phyloP scores from a whole-genome alignment of 2,113 vertebrate genomes.

The Rhegmatorhina hoffmannsi region DNA sequence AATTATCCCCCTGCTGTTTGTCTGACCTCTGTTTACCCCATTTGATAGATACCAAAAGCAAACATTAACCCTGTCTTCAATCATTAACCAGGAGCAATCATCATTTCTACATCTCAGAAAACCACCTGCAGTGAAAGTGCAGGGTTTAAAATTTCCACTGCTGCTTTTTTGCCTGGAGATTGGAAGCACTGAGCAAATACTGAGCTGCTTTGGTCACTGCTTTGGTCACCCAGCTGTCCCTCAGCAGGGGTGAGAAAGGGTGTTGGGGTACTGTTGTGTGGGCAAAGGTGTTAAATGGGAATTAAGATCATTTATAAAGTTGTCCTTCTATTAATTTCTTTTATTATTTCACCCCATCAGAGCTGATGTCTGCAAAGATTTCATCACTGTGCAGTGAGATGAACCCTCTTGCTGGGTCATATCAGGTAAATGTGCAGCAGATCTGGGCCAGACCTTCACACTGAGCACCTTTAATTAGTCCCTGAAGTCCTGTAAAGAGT shows the following conservation, averaged over 20 bases:
- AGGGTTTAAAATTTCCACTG: conserved; percentile 48
- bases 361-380: background rate
- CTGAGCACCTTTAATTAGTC: background rate
- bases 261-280: background rate
- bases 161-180: background rate
- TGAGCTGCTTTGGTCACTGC: background rate
- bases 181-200: background rate
- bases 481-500: background rate
- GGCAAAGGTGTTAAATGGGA: background rate
- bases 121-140: conserved; percentile 43
- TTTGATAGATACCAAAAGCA: conserved; percentile 39
- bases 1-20: background rate
- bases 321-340: background rate
- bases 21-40: conserved; percentile 33
- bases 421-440: background rate
- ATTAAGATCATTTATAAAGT: background rate
- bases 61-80: conserved; percentile 58
- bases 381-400: background rate
- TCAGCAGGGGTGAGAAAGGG: background rate
- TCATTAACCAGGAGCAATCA: conserved; percentile 56
- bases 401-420: background rate
- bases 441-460: background rate
- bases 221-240: background rate
- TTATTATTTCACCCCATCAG: background rate
- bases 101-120: conserved; percentile 2